Evolutionary conservation across 2,797 vertebrate species (phyloP), one percentile per base, ranked within the genome.

Genomic region (Falco berigora): DNA sequence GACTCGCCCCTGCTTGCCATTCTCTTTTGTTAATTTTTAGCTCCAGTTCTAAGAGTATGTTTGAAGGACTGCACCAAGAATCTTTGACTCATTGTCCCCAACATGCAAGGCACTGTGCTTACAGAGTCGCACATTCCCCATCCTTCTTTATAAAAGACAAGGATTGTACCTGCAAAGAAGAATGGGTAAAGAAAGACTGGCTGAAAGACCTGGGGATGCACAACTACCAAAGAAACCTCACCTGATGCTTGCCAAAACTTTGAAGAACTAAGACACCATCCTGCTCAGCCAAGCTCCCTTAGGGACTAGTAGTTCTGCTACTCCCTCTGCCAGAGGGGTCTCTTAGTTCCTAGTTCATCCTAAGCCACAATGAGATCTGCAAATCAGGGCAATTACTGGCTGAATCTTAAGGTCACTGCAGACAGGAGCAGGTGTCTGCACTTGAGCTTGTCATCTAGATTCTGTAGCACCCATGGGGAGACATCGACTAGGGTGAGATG

Each of bases 361-460:
- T n/a, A 74, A 84, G 5, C 7, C 6, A 1, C 59, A 67, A 6
- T 14, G 20, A 68, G 42, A 56, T 52, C 17, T 73, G 44, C 19
- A 50, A 86, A 59, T 47, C 42, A 62, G 16, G 24, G 24, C 10
- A 86, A 32, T 77, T 86, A n/a, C 49, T 62, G 18, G 66, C 34
- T 76, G 25, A 81, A 72, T 78, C 50, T 52, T 55, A 40, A 69
- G 42, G 46, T 64, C 25, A 36, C 9, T 12, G 24, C n/a, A 71
- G 81, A 46, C 40, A 63, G 58, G 13, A 92, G 56, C 1, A 2
- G 30, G 28, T 61, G 20, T 61, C 85, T 66, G 25, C 53, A 56
- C 0, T 0, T 38, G 36, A n/a, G 25, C 23, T 81, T 81, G 36
- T 81, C 42, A 47, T 47, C 3, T 15, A 49, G 40, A 18, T 47